phyloP scores from a whole-genome alignment of 2,113 vertebrate species.

The human (Homo sapiens) region GRCh38 chr2:236694001-236694500 shows the following conservation, averaged over 20 bases:
- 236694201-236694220: not conserved
- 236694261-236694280: not conserved
- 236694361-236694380: rapidly evolving
- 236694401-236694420: rapidly evolving
- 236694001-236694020: rapidly evolving
- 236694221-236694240: rapidly evolving
- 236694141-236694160: not conserved
- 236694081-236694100: not conserved
- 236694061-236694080: not conserved
- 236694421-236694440: too few relatives aligned
- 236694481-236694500: rapidly evolving
- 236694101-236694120: not conserved
- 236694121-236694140: not conserved
- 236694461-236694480: rapidly evolving
- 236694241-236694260: not conserved
- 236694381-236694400: too few relatives aligned
- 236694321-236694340: too few relatives aligned
- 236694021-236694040: rapidly evolving
- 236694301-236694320: not conserved
- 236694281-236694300: rapidly evolving
- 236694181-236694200: not conserved
- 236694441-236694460: rapidly evolving
- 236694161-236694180: rapidly evolving
- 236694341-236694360: not conserved
- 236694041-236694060: rapidly evolving